phyloP scores from a whole-genome alignment of 2,888 invertebrate genomes.

The Alentia gelatinosa region DNA sequence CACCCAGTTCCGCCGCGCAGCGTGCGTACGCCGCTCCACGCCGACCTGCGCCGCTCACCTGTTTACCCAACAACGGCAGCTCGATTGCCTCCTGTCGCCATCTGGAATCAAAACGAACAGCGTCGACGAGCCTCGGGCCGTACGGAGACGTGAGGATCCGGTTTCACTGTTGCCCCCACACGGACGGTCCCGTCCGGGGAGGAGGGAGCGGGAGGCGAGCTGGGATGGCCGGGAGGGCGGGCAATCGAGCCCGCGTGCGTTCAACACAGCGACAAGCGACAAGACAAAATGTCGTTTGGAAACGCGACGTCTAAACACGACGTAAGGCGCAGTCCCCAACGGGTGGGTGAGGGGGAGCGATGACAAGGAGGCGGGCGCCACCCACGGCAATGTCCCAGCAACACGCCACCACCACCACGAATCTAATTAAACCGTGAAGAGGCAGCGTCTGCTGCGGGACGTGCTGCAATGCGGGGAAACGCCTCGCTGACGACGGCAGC shows the following conservation, averaged over 20 bases:
- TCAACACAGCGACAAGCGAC: background rate
- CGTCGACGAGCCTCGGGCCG: no score
- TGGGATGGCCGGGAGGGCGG: background rate
- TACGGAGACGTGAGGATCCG: background rate
- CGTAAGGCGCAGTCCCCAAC: background rate
- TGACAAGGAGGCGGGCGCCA: background rate
- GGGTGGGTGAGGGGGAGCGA: background rate
- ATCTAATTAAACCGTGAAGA: background rate
- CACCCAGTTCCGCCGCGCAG: background rate
- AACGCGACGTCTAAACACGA: slow-evolving; percentile 21
- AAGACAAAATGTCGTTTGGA: background rate
- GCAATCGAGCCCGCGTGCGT: background rate
- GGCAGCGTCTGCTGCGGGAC: background rate
- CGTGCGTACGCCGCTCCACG: background rate
- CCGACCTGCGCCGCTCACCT: background rate
- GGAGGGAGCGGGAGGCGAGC: no score
- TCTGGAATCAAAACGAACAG: background rate
- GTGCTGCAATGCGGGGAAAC: background rate
- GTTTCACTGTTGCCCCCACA: no score
- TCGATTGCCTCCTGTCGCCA: slow-evolving; percentile 41
- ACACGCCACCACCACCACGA: background rate
- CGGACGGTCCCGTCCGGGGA: no score
- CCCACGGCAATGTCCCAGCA: background rate
- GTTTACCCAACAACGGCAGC: slow-evolving; percentile 23
- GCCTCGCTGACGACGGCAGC: no score